Evolutionary conservation across 2,888 invertebrate species (phyloP), one percentile per base, ranked within the genome.

Genomic region (Drosophila nigritarsus): DNA sequence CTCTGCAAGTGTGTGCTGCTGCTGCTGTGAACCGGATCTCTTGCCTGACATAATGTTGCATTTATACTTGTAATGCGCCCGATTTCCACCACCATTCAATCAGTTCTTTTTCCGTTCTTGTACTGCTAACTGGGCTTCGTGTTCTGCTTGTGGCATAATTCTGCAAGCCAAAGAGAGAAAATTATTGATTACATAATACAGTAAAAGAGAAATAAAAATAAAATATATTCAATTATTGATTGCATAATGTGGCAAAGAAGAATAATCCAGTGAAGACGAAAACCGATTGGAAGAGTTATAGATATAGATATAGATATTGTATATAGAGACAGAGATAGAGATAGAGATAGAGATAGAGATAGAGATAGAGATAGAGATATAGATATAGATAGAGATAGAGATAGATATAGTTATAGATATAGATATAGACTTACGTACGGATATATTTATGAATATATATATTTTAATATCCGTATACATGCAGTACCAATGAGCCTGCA

Each of bases 31-130:
- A 58, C 70, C 80, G 45, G 73, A n/a, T 77, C 71, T 62, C 64
- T 73, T 76, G 64, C 76, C 80, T 72, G 91, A 86, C 92, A 91
- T 91, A 81, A 79, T 91, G 83, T 80, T 74, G 80, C 72, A 85
- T 89, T 80, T 82, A 90, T 63, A 61, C 68, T 67, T 56, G 15
- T 34, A 56, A 59, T 51, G 48, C 55, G 34, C 9, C 15, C 56
- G 32, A 49, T 59, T 49, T 20, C 56, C 77, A 67, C 67, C 62
- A 74, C 50, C 75, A 70, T 80, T 78, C 80, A 75, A 65, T 80
- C 87, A 72, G 60, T 73, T 73, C 53, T 61, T 36, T 40, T 68
- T 56, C 60, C 45, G 3, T 53, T 58, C n/a, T 27, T 54, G 20
- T 42, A 49, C 32, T 59, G 58, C 42, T 38, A 48, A 54, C 58